Evolutionary conservation across 1,140 invertebrate species (phyloP).

Genomic region (Trypoxylus dichotomus): DNA sequence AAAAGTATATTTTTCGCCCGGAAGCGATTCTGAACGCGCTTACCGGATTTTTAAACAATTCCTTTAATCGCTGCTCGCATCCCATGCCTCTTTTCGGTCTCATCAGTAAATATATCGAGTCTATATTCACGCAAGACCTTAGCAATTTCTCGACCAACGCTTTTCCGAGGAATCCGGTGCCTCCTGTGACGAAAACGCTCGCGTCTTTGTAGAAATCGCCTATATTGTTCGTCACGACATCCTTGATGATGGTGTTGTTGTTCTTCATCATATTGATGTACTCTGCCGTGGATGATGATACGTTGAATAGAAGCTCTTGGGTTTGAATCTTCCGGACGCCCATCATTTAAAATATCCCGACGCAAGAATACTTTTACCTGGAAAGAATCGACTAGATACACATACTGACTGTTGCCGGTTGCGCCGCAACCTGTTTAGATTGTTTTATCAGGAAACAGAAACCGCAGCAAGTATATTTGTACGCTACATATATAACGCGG

Average conservation of each 20-base stretch:
- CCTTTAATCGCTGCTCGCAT: slow-evolving; percentile 64
- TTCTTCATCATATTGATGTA: neutral
- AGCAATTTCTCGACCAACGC: slow-evolving; percentile 86
- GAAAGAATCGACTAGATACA: too few species aligned
- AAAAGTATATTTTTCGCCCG: neutral
- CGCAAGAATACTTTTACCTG: too few species aligned
- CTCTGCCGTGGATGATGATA: neutral
- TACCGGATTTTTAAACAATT: slow-evolving; percentile 70
- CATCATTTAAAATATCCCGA: too few species aligned
- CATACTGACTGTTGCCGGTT: too few species aligned
- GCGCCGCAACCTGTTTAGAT: too few species aligned
- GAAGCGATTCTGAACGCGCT: slow-evolving; percentile 36
- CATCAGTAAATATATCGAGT: slow-evolving; percentile 78
- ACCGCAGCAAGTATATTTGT: too few species aligned
- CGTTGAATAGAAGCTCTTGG: neutral
- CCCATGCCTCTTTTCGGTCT: slow-evolving; percentile 69
- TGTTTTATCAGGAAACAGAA: too few species aligned
- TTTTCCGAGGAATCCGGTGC: slow-evolving; percentile 86
- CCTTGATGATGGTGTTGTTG: slow-evolving; percentile 36
- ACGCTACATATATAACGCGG: too few species aligned
- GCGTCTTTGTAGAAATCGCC: slow-evolving; percentile 56
- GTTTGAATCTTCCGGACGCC: neutral
- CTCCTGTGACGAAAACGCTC: slow-evolving; percentile 64
- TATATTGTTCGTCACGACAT: slow-evolving; percentile 40
- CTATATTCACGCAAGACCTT: slow-evolving; percentile 77